Conservation (phyloP, 2,888 invertebrate species). For the Andrena flavipes region DNA sequence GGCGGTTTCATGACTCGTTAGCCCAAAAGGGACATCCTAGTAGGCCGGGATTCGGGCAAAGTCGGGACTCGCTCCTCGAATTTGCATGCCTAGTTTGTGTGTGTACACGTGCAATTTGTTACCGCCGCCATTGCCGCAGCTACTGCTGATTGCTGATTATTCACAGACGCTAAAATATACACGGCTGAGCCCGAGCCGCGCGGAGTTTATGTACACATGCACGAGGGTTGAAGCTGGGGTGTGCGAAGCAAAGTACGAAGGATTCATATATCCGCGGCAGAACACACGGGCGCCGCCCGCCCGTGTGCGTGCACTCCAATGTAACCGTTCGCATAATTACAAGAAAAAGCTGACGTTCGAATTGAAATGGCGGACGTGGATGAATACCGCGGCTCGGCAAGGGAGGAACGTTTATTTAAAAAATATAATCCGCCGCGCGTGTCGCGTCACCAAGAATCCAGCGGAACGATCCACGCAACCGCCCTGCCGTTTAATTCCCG, state of each 20-base stretch:
- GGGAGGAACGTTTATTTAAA: conserved; percentile 44
- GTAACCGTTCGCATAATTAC: conserved; percentile 59
- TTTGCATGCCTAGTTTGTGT: conserved; percentile 75
- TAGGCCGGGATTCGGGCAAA: conserved; percentile 71
- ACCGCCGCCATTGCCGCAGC: conserved; percentile 76
- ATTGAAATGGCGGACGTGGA: conserved; percentile 28
- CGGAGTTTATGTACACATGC: conserved; percentile 73
- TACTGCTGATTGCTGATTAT: conserved; percentile 83
- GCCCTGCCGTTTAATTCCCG: conserved; percentile 6
- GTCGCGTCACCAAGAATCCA: background rate
- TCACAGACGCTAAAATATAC: conserved; percentile 83
- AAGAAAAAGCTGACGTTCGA: conserved; percentile 41
- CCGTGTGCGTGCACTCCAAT: conserved; percentile 37
- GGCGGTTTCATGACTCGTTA: conserved; percentile 75
- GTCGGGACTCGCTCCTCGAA: conserved; percentile 73
- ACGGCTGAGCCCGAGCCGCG: conserved; percentile 66
- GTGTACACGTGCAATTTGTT: conserved; percentile 79
- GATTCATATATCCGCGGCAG: conserved; percentile 59
- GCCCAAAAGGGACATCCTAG: conserved; percentile 71
- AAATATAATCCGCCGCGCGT: conserved; percentile 13
- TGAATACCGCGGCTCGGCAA: conserved; percentile 3
- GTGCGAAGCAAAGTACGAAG: conserved; percentile 56
- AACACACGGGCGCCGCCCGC: background rate
- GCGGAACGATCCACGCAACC: background rate
- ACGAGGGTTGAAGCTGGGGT: conserved; percentile 39